Evolutionary conservation across 1,140 invertebrate genomes (phyloP).

Genomic region (Aporrectodea caliginosa): DNA sequence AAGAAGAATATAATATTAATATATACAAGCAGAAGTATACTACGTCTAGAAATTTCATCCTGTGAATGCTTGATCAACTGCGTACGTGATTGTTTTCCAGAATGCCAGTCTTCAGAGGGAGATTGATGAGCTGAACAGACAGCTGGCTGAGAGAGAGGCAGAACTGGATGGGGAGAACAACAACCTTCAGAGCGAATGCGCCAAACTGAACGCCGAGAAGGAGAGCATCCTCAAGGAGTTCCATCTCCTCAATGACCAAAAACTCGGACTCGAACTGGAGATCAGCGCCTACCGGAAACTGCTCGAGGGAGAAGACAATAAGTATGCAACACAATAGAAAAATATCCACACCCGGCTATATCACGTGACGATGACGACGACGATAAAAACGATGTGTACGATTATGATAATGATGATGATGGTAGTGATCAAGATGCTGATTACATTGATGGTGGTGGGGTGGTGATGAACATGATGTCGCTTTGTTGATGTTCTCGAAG

Average conservation of each 20-base stretch:
- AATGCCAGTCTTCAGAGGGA: constrained; percentile 50
- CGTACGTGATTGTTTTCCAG: constrained; percentile 31
- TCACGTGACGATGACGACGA: not conserved
- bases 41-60: too few relatives aligned
- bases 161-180: constrained; percentile 31
- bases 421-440: too few relatives aligned
- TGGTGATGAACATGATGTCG: not conserved
- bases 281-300: constrained; percentile 29
- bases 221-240: constrained; percentile 14
- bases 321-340: not conserved
- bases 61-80: too few relatives aligned
- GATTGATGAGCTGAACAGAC: constrained; percentile 48
- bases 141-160: constrained; percentile 43
- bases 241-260: constrained; percentile 16
- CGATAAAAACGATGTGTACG: not conserved
- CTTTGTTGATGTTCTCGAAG: not conserved
- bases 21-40: too few relatives aligned
- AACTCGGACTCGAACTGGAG: constrained; percentile 22
- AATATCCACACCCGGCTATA: not conserved
- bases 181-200: constrained; percentile 44
- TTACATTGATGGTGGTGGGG: too few relatives aligned
- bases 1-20: too few relatives aligned
- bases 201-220: constrained; percentile 38
- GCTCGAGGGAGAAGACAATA: constrained; percentile 28
- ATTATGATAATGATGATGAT: not conserved